Conservation (phyloP, 2,113 vertebrate species). For the Ptyas mucosa region DNA sequence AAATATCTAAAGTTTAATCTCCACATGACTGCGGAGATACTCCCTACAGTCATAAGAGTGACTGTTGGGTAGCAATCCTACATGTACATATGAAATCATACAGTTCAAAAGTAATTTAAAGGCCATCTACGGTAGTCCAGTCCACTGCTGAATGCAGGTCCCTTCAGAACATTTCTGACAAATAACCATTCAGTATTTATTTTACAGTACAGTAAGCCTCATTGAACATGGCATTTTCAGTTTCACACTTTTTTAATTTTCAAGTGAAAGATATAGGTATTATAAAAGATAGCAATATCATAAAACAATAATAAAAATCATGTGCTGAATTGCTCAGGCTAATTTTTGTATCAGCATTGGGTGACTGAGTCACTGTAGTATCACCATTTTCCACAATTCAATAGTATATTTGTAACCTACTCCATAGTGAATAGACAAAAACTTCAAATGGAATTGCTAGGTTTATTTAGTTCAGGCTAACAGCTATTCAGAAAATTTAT, state of each 20-base stretch:
- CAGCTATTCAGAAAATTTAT: not conserved
- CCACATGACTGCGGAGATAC: not conserved
- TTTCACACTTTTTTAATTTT: not conserved
- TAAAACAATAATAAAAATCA: not conserved
- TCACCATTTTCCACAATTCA: not conserved
- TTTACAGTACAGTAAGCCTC: not conserved
- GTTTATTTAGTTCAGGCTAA: not conserved
- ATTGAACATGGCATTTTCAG: not conserved
- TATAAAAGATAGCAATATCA: not conserved
- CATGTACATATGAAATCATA: not conserved
- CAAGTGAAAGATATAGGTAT: not conserved
- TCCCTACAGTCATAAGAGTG: not conserved
- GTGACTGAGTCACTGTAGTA: no score
- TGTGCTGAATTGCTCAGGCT: not conserved
- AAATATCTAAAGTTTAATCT: not conserved
- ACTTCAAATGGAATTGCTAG: not conserved
- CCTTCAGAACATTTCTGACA: not conserved
- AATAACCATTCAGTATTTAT: not conserved
- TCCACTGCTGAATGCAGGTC: not conserved
- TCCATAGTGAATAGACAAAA: not conserved
- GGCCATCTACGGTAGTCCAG: not conserved
- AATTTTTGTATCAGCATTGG: not conserved
- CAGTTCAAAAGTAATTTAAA: not conserved
- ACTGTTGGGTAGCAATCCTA: not conserved
- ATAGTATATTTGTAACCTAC: not conserved